These are phyloP conservation scores for Oxyruncus cristatus DNA, from an alignment of 2,113 vertebrate genomes.

Conservation along the genomic window DNA sequence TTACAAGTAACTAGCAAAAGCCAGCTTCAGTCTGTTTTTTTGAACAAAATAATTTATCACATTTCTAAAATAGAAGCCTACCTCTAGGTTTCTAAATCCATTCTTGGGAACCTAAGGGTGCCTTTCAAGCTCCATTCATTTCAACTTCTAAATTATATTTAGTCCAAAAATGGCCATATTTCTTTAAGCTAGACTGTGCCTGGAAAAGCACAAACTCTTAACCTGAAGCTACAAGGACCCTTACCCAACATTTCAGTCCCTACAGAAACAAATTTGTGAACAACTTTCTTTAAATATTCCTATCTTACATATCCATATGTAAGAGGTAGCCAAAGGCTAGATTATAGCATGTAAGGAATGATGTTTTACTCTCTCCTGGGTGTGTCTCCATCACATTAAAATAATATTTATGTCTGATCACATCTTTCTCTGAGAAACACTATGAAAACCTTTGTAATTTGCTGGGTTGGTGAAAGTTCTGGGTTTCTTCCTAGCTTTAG, in stretches of 20 bases:
- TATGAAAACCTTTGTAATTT: background rate
- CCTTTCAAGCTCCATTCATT: background rate
- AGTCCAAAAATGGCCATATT: background rate
- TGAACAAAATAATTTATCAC: background rate
- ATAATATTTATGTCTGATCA: background rate
- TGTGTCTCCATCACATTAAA: background rate
- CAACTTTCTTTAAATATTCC: background rate
- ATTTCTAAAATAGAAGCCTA: constrained; percentile 2
- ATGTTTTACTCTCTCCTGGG: background rate
- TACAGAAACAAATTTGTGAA: background rate
- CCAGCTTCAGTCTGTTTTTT: background rate
- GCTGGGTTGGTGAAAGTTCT: background rate
- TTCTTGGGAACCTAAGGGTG: background rate
- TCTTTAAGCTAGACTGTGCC: background rate
- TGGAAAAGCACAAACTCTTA: background rate
- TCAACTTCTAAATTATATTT: background rate
- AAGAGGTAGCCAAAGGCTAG: background rate
- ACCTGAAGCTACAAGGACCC: background rate
- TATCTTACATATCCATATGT: background rate
- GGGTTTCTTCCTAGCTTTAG: background rate
- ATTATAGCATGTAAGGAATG: background rate
- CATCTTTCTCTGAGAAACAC: background rate
- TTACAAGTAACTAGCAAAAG: constrained; percentile 1
- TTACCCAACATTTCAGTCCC: background rate
- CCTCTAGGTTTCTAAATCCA: background rate